Conservation (phyloP, 2,113 vertebrate genomes). For the Melanocharis versteri region DNA sequence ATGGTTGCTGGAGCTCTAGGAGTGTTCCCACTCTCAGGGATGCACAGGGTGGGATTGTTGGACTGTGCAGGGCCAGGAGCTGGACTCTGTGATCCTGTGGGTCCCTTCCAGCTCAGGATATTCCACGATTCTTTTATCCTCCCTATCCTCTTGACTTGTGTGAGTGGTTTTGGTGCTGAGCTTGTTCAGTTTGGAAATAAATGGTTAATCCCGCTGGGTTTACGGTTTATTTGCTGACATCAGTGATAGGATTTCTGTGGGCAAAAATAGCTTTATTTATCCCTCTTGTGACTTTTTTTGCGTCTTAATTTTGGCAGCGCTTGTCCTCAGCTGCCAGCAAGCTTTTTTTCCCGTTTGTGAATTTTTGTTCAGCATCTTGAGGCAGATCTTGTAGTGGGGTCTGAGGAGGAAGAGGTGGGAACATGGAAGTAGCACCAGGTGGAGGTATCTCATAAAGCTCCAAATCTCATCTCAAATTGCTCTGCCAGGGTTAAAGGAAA, state of each 20-base stretch:
- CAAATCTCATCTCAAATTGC: neutral
- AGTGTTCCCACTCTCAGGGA: fast-evolving
- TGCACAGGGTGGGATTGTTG: neutral
- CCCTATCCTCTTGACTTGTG: neutral
- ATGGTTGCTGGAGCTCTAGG: neutral
- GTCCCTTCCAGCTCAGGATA: neutral
- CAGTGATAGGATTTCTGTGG: neutral
- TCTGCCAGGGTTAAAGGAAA: neutral
- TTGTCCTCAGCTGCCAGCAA: neutral
- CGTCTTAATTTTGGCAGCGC: neutral
- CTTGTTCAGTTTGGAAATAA: neutral
- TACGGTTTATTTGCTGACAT: neutral
- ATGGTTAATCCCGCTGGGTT: fast-evolving
- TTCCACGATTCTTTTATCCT: neutral
- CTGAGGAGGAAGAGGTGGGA: neutral
- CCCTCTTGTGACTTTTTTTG: neutral
- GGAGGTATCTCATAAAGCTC: neutral
- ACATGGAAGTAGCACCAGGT: neutral
- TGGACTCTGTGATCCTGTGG: neutral
- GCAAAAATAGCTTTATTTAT: neutral
- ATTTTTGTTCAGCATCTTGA: neutral
- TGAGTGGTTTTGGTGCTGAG: fast-evolving
- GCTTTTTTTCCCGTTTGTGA: neutral
- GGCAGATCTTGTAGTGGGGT: neutral
- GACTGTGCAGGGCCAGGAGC: neutral